A percentile compares a stretch with the other conserved stretches of the same genome.
Evolutionary conservation across 64 coral and sea anemone species (phyloP).

Genomic region (Montipora sp.): DNA sequence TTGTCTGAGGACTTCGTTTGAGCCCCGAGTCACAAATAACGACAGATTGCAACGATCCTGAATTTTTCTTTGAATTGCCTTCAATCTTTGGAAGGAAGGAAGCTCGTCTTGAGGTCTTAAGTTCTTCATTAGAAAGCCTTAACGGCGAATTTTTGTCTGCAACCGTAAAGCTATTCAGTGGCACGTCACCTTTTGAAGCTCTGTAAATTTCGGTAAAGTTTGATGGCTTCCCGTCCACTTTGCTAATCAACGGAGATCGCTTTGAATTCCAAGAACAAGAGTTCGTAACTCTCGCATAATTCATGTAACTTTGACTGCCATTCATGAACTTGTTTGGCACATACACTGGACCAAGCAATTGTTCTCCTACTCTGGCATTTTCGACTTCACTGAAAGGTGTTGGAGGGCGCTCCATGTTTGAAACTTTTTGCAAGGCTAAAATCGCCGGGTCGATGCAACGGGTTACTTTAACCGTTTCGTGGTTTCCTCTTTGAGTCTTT

Average conservation of each 20-base stretch:
- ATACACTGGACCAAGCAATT: slow-evolving; percentile 23
- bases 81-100: slow-evolving; percentile 48
- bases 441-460: slow-evolving; percentile 13
- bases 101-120: slow-evolving; percentile 18
- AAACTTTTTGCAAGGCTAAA: slow-evolving; percentile 28
- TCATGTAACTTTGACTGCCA: slow-evolving; percentile 14
- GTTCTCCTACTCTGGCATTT: slow-evolving; percentile 23
- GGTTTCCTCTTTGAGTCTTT: slow-evolving; percentile 28
- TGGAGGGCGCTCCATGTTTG: slow-evolving; percentile 10
- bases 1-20: slow-evolving; percentile 20
- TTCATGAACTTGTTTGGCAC: slow-evolving; percentile 55
- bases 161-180: not conserved
- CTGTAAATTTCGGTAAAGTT: slow-evolving; percentile 29
- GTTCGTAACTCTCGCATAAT: not conserved
- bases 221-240: slow-evolving; percentile 25
- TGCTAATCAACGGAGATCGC: not conserved
- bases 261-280: slow-evolving; percentile 11
- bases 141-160: not conserved
- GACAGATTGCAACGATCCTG: not conserved
- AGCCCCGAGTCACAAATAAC: not conserved
- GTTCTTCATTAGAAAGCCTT: slow-evolving; percentile 30
- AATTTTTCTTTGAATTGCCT: slow-evolving; percentile 29
- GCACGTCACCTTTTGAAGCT: slow-evolving; percentile 10
- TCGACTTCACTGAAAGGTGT: slow-evolving; percentile 17
- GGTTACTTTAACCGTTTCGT: not conserved